Percentiles rank a stretch among this genome's conserved stretches.
These are phyloP conservation scores for Excalfactoria chinensis DNA, from an alignment of 2,113 vertebrate species.

Conservation along the genomic window DNA sequence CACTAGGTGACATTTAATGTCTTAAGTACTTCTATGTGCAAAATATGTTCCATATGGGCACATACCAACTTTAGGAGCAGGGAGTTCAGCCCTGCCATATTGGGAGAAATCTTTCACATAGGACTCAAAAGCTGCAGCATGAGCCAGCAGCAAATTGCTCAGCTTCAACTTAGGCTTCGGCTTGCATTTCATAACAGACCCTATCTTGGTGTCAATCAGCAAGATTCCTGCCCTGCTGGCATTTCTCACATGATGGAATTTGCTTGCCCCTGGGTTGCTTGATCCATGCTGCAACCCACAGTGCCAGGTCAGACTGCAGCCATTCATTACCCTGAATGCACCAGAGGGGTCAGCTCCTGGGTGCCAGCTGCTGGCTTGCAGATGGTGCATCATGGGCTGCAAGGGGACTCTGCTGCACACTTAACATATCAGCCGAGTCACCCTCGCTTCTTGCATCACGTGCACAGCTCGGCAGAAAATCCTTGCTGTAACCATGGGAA, in stretches of 20 bases:
- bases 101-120: not conserved
- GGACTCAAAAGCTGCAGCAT: not conserved
- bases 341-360: constrained; percentile 4
- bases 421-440: constrained; percentile 70
- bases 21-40: not conserved
- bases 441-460: constrained; percentile 32
- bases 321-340: not conserved
- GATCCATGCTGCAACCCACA: not conserved
- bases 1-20: not conserved
- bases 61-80: not conserved
- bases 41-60: not conserved
- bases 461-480: constrained; percentile 57
- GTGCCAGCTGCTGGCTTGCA: not conserved
- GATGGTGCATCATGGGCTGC: constrained; percentile 38
- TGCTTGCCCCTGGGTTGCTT: not conserved
- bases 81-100: rapidly evolving
- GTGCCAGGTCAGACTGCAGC: not conserved
- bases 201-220: not conserved
- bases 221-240: not conserved
- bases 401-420: constrained; percentile 58
- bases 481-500: constrained; percentile 79
- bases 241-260: not conserved
- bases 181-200: not conserved
- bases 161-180: not conserved
- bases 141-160: not conserved